phyloP scores from a whole-genome alignment of 2,797 vertebrate genomes.

The Periophthalmus magnuspinnatus region DNA sequence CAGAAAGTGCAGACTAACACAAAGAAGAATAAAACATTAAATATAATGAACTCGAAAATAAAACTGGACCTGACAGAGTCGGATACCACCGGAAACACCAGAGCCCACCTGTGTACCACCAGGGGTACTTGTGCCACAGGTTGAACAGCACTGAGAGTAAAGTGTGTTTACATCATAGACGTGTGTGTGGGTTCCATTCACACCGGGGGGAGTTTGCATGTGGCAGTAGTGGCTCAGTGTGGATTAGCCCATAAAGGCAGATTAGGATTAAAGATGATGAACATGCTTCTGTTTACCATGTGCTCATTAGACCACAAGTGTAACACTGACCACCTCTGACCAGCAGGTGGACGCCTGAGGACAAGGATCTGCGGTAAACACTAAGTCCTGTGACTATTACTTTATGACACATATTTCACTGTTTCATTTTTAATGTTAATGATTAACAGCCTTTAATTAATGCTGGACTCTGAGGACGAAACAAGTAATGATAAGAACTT shows the following conservation, averaged over 20 bases:
- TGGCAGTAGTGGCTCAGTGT: no score
- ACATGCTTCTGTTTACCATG: slow-evolving; percentile 34
- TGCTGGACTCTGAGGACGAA: no score
- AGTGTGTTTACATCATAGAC: not conserved
- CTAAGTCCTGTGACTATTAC: not conserved
- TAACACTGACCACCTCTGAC: not conserved
- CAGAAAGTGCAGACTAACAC: not conserved
- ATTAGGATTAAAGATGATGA: slow-evolving; percentile 61
- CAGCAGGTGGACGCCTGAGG: slow-evolving; percentile 45
- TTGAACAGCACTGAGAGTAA: not conserved
- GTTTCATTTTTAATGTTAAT: not conserved
- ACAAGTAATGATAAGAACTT: not conserved
- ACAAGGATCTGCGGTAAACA: not conserved
- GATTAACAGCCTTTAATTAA: not conserved
- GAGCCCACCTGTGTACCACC: not conserved
- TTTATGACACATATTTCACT: not conserved
- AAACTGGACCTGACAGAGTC: not conserved
- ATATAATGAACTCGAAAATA: not conserved
- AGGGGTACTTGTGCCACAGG: not conserved
- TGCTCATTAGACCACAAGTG: not conserved
- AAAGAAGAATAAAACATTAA: not conserved
- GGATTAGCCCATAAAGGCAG: slow-evolving; percentile 44
- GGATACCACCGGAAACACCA: no score
- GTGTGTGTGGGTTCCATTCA: not conserved
- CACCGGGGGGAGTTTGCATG: not conserved